These are phyloP conservation scores for Trialeurodes vaporariorum DNA, from an alignment of 1,140 invertebrate species.

Conservation along the genomic window DNA sequence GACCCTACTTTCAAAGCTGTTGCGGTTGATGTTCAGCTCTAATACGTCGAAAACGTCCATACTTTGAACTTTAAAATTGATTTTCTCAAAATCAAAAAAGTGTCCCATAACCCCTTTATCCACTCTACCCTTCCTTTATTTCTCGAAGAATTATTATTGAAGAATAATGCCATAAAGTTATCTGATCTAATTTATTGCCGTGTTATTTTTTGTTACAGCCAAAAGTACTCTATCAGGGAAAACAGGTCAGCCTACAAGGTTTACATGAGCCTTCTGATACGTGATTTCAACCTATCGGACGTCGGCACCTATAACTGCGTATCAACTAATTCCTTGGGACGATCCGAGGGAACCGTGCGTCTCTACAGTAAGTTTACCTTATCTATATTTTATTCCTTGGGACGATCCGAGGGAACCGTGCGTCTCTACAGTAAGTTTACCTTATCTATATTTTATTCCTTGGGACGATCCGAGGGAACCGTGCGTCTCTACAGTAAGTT, in stretches of 20 bases:
- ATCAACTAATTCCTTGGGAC: slow-evolving; percentile 77
- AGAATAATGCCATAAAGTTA: no score
- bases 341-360: slow-evolving; percentile 67
- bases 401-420: slow-evolving; percentile 69
- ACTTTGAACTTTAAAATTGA: no score
- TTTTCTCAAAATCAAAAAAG: no score
- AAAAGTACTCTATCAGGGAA: slow-evolving; percentile 70
- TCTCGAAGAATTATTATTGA: no score
- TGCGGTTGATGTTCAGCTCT: no score
- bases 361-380: slow-evolving; percentile 82
- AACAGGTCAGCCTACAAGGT: slow-evolving; percentile 66
- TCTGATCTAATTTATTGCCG: slow-evolving; percentile 8
- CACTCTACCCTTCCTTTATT: no score
- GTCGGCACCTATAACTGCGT: slow-evolving; percentile 84
- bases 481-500: slow-evolving; percentile 76
- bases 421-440: slow-evolving; percentile 77
- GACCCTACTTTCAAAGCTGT: no score
- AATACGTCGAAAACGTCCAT: no score
- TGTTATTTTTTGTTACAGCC: slow-evolving; percentile 38
- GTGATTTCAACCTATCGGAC: slow-evolving; percentile 61
- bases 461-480: slow-evolving; percentile 73
- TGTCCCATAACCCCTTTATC: no score
- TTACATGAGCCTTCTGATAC: slow-evolving; percentile 69
- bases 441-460: no score
- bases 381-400: no score